Evolutionary conservation across 1,140 invertebrate genomes (phyloP), one percentile per base, ranked within the genome.

Genomic region (Eurosta solidaginis): DNA sequence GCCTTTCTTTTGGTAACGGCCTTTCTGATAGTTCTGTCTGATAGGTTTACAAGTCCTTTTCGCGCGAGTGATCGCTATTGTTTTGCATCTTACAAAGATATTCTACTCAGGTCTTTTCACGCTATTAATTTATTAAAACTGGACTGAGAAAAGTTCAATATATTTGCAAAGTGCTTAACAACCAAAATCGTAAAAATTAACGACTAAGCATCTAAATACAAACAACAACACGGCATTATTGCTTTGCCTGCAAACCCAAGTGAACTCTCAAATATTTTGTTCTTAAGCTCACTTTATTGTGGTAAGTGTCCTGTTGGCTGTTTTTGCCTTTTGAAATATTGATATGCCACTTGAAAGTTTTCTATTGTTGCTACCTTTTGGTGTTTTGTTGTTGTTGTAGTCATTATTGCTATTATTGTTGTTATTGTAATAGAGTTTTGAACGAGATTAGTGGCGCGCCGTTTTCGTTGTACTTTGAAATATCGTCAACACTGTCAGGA

Each of bases 281-380:
- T 10, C 59, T 68, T 68, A 68, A 68, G 59, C 59, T 40, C 59
- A 40, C 40, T 68, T 40, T 68, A 40, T 17, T 68, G 59, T 20
- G 25, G 9, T 33, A 68, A 68, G 59, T 22, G 33, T 68, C n/a
- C 59, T 42, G 27, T 68, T 36, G 27, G 33, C 33, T n/a, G n/a
- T n/a, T n/a, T n/a, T n/a, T n/a, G 59, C 59, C 59, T 42, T 68
- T 68, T 68, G 59, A 68, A 68, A 42, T 68, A 68, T 68, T 68
- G 59, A 68, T 68, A 68, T 68, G 59, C 59, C 59, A 68, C 59
- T 68, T 68, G 33, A 68, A 68, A 6, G 40, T 40, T 68, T 42
- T 42, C 59, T 33, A 63, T 63, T 42, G 17, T 68, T 29, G 59
- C 33, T 33, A 40, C 33, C 59, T 68, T 68, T 54, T 68, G 3